Evolutionary conservation across 2,797 vertebrate species (phyloP), one percentile per base, ranked within the genome.

Genomic region (Poecilia velifera): DNA sequence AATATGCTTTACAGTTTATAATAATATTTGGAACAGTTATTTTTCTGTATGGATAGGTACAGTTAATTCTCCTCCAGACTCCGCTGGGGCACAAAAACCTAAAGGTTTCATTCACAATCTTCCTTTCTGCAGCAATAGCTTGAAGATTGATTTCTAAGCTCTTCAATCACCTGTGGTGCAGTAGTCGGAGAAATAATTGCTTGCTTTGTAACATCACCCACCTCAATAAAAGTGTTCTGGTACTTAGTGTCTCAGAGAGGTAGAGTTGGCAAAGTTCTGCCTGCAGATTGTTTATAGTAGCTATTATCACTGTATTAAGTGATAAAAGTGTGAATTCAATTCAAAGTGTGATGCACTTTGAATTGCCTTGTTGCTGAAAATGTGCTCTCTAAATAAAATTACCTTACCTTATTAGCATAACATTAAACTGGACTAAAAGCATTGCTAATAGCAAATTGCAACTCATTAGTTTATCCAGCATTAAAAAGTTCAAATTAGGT

Each of bases 141-240:
- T 81, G 83, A 91, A 87, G 90, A 93, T 92, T 72, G 78, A 85
- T 86, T 86, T 89, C 89, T 91, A 93, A 90, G 94, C 95, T 94
- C 92, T 94, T 95, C 94, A 94, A 95, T 94, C 91, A 92, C 91
- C 93, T 93, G 87, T 83, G 93, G 84, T 90, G 90, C 91, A 87
- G 84, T 18, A 87, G 87, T 89, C 90, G 82, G 80, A 79, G 82
- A 90, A 94, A 94, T 95, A 93, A 95, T 94, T 92, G 87, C 89
- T 92, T 91, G 89, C 93, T 94, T 93, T 94, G 84, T 90, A 88
- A 84, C 74, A 89, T 88, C 88, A 86, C 36, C 82, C 77, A 22
- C 82, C 41, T 70, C 88, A 84, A 85, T 89, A 89, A 90, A 92
- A 86, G 49, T 25, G 59, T 9, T 41, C 77, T 75, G 82, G 90